phyloP scores from a whole-genome alignment of 2,797 vertebrate genomes.

The Danio aesculapii region DNA sequence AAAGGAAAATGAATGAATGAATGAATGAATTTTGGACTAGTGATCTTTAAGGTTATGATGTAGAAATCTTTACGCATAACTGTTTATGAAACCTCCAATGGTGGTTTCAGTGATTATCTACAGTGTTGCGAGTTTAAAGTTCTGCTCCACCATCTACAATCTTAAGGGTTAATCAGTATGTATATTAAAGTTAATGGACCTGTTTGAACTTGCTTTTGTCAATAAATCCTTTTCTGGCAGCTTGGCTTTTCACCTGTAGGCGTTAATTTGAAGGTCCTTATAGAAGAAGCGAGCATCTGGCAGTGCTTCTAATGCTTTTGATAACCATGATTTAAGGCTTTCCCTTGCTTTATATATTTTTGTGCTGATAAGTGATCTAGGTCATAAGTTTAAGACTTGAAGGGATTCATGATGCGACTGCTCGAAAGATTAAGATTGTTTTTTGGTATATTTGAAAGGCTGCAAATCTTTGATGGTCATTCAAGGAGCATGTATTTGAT shows the following conservation, averaged over 20 bases:
- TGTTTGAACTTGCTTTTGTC: slow-evolving; percentile 28
- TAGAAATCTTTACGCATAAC: background rate
- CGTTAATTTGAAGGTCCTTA: background rate
- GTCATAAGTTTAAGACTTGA: background rate
- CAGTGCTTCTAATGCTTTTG: slow-evolving; percentile 1
- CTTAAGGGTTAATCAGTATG: background rate
- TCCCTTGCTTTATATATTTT: slow-evolving; percentile 30
- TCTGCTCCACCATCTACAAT: background rate
- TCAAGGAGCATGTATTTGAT: no score
- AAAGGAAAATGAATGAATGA: no score
- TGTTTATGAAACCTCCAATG: background rate
- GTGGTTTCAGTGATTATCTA: background rate
- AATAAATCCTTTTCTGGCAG: slow-evolving; percentile 20
- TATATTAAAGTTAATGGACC: background rate
- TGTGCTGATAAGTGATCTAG: slow-evolving; percentile 23
- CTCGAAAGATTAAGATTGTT: background rate
- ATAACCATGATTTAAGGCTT: background rate
- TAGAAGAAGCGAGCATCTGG: slow-evolving; percentile 21
- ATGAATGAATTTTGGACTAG: background rate
- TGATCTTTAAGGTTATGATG: background rate
- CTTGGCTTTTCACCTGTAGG: slow-evolving; percentile 31
- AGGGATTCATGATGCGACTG: background rate
- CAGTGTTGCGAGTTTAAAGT: background rate
- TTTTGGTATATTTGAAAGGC: no score
- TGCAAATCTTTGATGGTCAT: no score